Base-by-base conservation (phyloP, 2,888 invertebrate genomes). In the Rhaphigaster nebulosa region DNA sequence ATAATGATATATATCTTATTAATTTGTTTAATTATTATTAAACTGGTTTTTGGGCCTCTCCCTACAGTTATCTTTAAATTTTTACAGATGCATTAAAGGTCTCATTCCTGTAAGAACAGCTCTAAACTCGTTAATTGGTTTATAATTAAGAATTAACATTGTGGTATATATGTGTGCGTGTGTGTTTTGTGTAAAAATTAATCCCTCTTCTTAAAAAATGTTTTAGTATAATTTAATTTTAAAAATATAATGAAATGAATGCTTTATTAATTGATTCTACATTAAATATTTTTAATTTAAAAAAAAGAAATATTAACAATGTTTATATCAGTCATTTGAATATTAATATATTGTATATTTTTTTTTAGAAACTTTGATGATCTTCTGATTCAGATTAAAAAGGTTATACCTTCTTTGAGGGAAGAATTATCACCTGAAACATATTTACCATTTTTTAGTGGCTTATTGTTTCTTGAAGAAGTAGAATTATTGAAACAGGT, bases 381-480 rank as follows among this genome's bases (percentile, higher is more conserved):
- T 52, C 18, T 88, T 38, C 45, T 87, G 80, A 90, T 90, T 38
- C 54, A 45, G 45, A 41, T 89, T 29, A 29, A 52, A 29, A 52
- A 91, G 52, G 54, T 89, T n/a, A 50, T 91, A 56, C 90, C 89
- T 8, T 88, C 88, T 56, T 76, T 92, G 70, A 87, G 93, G 91
- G 94, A 94, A 89, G 93, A 94, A 92, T 93, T 97, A 13, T 94
- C 94, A 89, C 94, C 95, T 8, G 92, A 93, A 15, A 96, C 95
- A 92, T 98, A 98, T 93, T 94, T 94, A 91, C 95, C 96, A 88
- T 95, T 95, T 92, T 97, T 98, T 94, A 96, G 97, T 92, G 94
- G 95, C 10, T 94, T 98, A 87, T 93, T 98, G 0, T 96, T 96
- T 93, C 94, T 98, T 92, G 98, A 98, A 94, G 98, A 98, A 94